phyloP scores from a whole-genome alignment of 1,140 invertebrate species.

The Rhysida immarginata region DNA sequence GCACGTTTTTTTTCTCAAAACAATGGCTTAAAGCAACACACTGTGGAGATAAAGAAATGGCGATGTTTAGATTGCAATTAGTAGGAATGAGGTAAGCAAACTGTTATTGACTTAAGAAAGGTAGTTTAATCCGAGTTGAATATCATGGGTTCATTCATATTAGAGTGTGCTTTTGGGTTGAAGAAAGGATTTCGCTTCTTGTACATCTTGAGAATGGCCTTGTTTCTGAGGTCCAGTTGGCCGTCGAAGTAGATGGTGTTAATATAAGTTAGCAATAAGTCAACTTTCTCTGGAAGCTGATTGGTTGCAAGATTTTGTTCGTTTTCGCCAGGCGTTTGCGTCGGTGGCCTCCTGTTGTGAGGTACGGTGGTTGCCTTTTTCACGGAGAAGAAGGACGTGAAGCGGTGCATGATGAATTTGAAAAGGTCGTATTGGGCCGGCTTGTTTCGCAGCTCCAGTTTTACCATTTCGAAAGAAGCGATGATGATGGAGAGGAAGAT shows the following conservation, averaged over 20 bases:
- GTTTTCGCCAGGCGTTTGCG: background rate
- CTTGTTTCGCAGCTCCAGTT: background rate
- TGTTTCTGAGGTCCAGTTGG: background rate
- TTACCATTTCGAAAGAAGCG: background rate
- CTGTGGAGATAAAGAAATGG: too few species aligned
- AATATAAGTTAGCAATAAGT: background rate
- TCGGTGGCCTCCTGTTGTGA: background rate
- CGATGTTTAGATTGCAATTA: too few species aligned
- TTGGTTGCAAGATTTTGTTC: background rate
- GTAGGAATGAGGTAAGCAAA: too few species aligned
- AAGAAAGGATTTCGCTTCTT: too few species aligned
- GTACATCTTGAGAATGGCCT: too few species aligned
- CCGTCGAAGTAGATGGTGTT: background rate
- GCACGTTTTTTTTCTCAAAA: too few species aligned
- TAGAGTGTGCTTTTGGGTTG: too few species aligned
- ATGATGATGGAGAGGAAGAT: background rate
- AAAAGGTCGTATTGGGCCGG: background rate
- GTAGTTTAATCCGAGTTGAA: too few species aligned
- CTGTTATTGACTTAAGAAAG: too few species aligned
- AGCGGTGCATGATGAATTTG: background rate
- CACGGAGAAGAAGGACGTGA: background rate
- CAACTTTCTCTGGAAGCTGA: background rate
- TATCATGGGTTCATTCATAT: too few species aligned
- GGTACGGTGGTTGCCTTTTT: background rate
- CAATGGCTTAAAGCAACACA: too few species aligned